Evolutionary conservation across 2,797 vertebrate genomes (phyloP).

Genomic region (Hylomyscus alleni): DNA sequence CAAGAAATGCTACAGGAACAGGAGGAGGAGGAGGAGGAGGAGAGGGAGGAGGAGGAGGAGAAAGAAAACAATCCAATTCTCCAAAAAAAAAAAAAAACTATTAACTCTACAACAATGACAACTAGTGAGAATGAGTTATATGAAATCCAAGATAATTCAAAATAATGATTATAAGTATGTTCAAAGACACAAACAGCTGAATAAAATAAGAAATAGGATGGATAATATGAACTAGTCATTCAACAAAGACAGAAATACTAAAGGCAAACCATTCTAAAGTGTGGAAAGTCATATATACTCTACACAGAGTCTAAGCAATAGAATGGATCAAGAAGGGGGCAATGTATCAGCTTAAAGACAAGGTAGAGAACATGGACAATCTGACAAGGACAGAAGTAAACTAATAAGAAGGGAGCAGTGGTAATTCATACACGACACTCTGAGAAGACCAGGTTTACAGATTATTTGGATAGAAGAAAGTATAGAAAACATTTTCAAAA

Average conservation of each 20-base stretch:
- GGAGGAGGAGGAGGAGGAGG: rapidly evolving
- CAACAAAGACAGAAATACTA: neutral
- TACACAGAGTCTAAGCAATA: neutral
- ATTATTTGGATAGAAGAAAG: neutral
- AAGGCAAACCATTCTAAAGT: neutral
- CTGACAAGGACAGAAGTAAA: neutral
- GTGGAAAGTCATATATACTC: neutral
- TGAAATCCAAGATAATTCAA: neutral
- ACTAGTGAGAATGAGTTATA: neutral
- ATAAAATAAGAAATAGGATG: neutral
- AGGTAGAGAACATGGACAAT: neutral
- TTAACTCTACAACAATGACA: neutral
- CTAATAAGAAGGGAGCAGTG: neutral
- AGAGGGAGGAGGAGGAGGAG: no score
- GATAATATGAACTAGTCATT: neutral
- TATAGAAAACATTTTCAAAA: neutral
- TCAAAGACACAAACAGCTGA: neutral
- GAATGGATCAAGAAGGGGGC: neutral
- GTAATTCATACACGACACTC: neutral
- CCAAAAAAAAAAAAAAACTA: neutral
- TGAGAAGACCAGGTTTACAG: no score
- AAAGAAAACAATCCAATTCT: no score
- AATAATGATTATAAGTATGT: neutral
- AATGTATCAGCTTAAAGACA: no score
- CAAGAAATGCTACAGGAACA: neutral